A percentile compares a stretch with the other conserved stretches of the same genome.
phyloP scores from a whole-genome alignment of 2,888 invertebrate species.

The Drosophila percnosoma region DNA sequence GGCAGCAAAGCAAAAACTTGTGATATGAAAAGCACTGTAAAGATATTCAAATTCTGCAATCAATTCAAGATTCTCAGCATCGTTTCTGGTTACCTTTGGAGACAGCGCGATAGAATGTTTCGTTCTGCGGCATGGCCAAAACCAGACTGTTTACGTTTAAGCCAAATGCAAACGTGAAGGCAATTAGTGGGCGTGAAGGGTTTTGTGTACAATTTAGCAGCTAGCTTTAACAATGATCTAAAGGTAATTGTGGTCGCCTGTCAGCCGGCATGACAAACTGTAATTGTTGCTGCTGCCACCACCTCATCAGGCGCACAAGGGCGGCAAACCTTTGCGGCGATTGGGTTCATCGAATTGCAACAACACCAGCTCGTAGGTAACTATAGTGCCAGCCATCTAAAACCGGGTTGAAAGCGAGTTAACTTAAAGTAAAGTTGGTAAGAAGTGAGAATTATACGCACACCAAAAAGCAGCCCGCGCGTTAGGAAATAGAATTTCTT shows the following conservation, averaged over 20 bases:
- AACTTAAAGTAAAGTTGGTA: conserved; percentile 6
- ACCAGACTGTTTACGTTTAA: conserved; percentile 37
- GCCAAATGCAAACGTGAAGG: conserved; percentile 13
- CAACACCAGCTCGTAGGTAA: conserved; percentile 89
- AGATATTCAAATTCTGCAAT: background rate
- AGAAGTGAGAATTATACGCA: conserved; percentile 72
- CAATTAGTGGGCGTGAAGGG: conserved; percentile 51
- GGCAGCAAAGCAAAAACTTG: conserved; percentile 83
- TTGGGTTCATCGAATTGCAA: conserved; percentile 86
- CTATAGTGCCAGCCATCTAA: conserved; percentile 87
- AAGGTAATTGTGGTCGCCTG: conserved; percentile 63
- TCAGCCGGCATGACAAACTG: conserved; percentile 63
- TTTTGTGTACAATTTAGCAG: conserved; percentile 38
- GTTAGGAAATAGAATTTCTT: conserved; percentile 87
- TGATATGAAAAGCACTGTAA: conserved; percentile 76
- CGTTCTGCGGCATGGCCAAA: conserved; percentile 68
- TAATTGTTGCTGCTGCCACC: conserved; percentile 37
- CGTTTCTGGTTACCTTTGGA: conserved; percentile 63
- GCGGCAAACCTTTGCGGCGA: conserved; percentile 77
- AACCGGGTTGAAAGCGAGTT: background rate
- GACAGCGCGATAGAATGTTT: conserved; percentile 78
- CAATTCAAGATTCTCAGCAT: background rate
- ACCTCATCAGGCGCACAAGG: conserved; percentile 72
- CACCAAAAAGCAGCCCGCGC: conserved; percentile 87
- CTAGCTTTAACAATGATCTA: conserved; percentile 42